Evolutionary conservation across 2,888 invertebrate genomes (phyloP).

Genomic region (Diloba caeruleocephala): DNA sequence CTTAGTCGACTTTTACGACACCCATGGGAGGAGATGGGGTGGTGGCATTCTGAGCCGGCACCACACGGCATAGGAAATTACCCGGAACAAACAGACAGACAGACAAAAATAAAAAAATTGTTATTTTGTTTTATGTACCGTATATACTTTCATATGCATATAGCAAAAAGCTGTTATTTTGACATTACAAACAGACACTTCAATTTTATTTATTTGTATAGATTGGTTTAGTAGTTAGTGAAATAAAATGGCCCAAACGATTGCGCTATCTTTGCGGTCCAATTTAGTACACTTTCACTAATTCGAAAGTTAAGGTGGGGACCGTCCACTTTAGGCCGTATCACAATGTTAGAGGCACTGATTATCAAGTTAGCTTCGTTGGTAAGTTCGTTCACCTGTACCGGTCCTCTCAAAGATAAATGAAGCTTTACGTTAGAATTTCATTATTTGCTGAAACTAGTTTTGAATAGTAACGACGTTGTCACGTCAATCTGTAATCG

Average conservation of each 20-base stretch:
- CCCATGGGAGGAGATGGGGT: too few relatives aligned
- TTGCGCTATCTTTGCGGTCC: constrained; percentile 29
- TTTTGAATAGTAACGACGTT: constrained; percentile 8
- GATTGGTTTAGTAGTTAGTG: constrained; percentile 10
- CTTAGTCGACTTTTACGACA: too few relatives aligned
- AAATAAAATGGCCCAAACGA: constrained; percentile 25
- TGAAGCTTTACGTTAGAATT: constrained; percentile 8
- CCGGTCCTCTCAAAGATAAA: constrained; percentile 19
- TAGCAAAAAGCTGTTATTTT: too few relatives aligned
- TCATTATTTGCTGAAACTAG: constrained; percentile 16
- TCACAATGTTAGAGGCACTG: constrained; percentile 15
- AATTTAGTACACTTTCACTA: constrained; percentile 48
- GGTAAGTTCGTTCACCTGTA: constrained; percentile 27
- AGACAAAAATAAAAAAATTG: too few relatives aligned
- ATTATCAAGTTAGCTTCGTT: constrained; percentile 21
- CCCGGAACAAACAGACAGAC: too few relatives aligned
- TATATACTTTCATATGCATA: too few relatives aligned
- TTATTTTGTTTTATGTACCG: too few relatives aligned
- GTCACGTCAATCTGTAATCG: constrained; percentile 3
- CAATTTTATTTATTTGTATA: too few relatives aligned
- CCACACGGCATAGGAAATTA: too few relatives aligned
- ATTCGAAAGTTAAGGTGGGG: constrained; percentile 46
- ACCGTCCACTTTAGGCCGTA: constrained; percentile 17
- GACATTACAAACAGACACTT: too few relatives aligned
- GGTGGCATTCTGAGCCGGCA: too few relatives aligned